These are phyloP conservation scores for Pseudonaja textilis DNA, from an alignment of 2,113 vertebrate species.

Conservation along the genomic window DNA sequence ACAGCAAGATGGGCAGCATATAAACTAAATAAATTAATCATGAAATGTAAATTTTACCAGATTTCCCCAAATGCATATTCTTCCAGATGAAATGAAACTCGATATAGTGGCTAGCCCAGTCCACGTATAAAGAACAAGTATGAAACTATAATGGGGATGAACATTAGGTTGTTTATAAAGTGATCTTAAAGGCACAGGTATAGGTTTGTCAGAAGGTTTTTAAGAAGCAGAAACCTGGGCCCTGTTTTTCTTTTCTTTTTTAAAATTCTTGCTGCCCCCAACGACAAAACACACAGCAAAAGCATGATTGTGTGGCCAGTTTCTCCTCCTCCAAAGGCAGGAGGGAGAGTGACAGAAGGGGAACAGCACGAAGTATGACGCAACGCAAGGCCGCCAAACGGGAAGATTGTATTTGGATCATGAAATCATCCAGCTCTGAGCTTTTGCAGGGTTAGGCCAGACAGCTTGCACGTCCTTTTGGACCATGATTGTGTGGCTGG, in stretches of 20 bases:
- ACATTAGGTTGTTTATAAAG: not conserved
- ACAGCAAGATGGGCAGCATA: not conserved
- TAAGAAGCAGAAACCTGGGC: not conserved
- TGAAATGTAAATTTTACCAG: not conserved
- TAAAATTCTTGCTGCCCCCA: not conserved
- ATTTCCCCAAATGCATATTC: not conserved
- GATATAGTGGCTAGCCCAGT: not conserved
- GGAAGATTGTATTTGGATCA: not conserved
- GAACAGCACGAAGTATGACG: not conserved
- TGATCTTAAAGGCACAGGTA: not conserved
- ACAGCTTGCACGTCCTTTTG: not conserved
- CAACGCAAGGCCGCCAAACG: not conserved
- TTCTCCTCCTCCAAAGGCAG: not conserved
- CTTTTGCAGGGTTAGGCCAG: not conserved
- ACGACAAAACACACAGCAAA: not conserved
- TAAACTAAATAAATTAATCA: not conserved
- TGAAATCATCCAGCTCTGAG: not conserved
- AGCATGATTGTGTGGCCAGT: not conserved
- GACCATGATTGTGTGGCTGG: not conserved
- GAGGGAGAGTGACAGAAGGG: not conserved
- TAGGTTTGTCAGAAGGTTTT: not conserved
- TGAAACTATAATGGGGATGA: not conserved
- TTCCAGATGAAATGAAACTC: not conserved
- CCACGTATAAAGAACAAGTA: not conserved
- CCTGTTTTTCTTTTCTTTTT: not conserved